Evolutionary conservation across 2,113 vertebrate genomes (phyloP).

Genomic region (Triplophysa siluroides): DNA sequence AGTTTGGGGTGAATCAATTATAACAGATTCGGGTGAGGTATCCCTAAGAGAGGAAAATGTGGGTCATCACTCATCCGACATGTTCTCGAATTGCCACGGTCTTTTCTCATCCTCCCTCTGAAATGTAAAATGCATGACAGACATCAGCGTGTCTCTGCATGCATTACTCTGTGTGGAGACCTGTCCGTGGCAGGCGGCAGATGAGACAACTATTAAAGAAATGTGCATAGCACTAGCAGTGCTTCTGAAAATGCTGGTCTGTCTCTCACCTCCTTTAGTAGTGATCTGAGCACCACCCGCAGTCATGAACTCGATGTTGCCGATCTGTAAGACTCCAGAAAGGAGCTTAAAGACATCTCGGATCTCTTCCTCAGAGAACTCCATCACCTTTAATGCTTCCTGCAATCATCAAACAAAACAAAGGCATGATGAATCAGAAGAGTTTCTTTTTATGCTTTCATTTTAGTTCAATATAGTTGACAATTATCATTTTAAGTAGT

Average conservation of each 20-base stretch:
- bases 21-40: too few species aligned
- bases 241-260: background rate
- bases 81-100: too few species aligned
- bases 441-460: background rate
- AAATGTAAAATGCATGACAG: slow-evolving; percentile 53
- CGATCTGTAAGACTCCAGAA: slow-evolving; percentile 87
- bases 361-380: slow-evolving; percentile 87
- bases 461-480: background rate
- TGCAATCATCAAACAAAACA: slow-evolving; percentile 51
- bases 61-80: too few species aligned
- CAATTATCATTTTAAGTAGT: too few species aligned
- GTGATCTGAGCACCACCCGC: slow-evolving; percentile 89
- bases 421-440: slow-evolving; percentile 7
- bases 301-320: slow-evolving; percentile 91
- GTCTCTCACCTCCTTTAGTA: slow-evolving; percentile 80
- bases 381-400: slow-evolving; percentile 87
- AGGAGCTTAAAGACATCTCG: slow-evolving; percentile 87
- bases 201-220: background rate
- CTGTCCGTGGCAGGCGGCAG: background rate
- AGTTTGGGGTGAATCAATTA: too few species aligned
- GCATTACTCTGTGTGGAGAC: background rate
- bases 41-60: too few species aligned
- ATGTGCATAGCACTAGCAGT: background rate
- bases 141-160: slow-evolving; percentile 65
- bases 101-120: background rate